A percentile compares a stretch with the other conserved stretches of the same genome.
Evolutionary conservation across 2,797 vertebrate genomes (phyloP).

Genomic region (Spea hammondii): DNA sequence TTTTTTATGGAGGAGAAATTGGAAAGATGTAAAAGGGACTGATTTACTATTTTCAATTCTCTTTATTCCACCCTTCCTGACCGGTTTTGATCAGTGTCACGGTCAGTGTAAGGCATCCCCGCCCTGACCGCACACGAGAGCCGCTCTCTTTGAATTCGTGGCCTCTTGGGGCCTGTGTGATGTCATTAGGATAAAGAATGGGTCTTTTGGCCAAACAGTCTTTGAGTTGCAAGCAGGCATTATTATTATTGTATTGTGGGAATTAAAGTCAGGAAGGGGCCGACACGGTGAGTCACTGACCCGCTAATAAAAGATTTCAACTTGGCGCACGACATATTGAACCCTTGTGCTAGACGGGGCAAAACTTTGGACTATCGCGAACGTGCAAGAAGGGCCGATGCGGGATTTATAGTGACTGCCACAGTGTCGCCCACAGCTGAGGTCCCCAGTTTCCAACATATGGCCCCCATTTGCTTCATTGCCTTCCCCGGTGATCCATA

Average conservation of each 20-base stretch:
- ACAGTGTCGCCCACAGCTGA: too few species aligned
- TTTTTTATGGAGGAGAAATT: conserved; percentile 1
- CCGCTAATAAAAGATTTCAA: conserved; percentile 1
- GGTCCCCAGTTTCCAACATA: too few species aligned
- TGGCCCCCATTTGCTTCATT: too few species aligned
- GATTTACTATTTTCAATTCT: conserved; percentile 39
- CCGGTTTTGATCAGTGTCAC: conserved; percentile 25
- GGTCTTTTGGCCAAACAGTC: conserved; percentile 28
- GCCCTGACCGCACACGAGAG: conserved; percentile 12
- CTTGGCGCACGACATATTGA: neutral
- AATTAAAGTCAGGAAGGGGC: conserved; percentile 39
- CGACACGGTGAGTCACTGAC: conserved; percentile 25
- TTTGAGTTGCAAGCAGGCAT: neutral
- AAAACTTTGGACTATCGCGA: neutral
- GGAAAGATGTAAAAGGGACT: conserved; percentile 30
- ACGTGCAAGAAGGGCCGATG: neutral
- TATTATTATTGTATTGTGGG: conserved; percentile 30
- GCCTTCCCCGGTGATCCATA: too few species aligned
- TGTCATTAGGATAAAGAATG: conserved; percentile 34
- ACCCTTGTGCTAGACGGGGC: neutral
- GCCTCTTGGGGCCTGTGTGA: conserved; percentile 22
- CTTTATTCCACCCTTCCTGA: conserved; percentile 41
- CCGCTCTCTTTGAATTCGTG: conserved; percentile 18
- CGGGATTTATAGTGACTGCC: too few species aligned
- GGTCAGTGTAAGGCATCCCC: conserved; percentile 25